A percentile compares a stretch with the other conserved stretches of the same genome.
Evolutionary conservation across 2,888 invertebrate genomes (phyloP).

Genomic region (Micoletzkya japonica): DNA sequence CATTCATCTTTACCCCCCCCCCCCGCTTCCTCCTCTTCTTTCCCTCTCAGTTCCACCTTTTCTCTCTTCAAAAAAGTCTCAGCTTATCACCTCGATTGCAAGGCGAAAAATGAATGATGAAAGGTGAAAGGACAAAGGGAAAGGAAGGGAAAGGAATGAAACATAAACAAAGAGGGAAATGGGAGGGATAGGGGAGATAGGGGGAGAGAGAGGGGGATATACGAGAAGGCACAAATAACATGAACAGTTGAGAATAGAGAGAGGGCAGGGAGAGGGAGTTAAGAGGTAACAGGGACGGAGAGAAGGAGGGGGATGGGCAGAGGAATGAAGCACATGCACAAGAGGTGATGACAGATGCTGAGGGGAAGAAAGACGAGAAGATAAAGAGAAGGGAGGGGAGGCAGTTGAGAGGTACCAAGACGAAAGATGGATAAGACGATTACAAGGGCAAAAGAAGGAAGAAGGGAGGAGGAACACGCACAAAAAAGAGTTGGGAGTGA

Average conservation of each 20-base stretch:
- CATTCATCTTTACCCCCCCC: too few species aligned
- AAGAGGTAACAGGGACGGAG: neutral
- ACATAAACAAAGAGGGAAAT: neutral
- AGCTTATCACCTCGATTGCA: neutral
- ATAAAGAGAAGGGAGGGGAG: neutral
- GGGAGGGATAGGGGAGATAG: neutral
- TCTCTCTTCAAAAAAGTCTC: too few species aligned
- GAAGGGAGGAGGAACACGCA: too few species aligned
- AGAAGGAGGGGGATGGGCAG: neutral
- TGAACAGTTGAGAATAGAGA: neutral
- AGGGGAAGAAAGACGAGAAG: neutral
- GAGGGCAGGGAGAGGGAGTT: neutral
- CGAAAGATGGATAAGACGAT: conserved; percentile 3
- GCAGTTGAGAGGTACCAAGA: conserved; percentile 13
- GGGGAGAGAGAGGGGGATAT: neutral
- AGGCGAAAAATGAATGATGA: neutral
- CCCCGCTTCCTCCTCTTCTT: too few species aligned
- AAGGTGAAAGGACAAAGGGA: neutral
- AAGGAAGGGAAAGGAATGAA: neutral
- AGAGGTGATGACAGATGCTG: neutral
- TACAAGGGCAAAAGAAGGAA: conserved; percentile 8
- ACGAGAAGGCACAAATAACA: neutral
- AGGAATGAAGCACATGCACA: conserved; percentile 11
- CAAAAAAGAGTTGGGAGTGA: neutral
- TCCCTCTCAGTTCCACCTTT: too few species aligned